A percentile compares a stretch with the other conserved stretches of the same genome.
These are phyloP conservation scores for Brachionus paranguensis DNA, from an alignment of 1,140 invertebrate species.

Conservation along the genomic window DNA sequence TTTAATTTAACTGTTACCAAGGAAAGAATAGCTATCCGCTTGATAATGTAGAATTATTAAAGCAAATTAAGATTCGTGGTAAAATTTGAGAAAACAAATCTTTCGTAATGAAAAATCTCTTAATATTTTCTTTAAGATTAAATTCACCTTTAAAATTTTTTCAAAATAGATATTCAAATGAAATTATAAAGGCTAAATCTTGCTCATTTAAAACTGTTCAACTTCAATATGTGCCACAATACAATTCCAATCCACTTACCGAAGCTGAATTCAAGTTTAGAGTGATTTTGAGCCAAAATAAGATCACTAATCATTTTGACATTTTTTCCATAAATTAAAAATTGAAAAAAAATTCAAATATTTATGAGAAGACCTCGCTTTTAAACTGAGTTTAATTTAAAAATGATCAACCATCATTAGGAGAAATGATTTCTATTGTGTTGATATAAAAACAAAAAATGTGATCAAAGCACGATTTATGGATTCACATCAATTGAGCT, in stretches of 20 bases:
- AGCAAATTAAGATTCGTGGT: neutral
- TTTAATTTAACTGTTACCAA: neutral
- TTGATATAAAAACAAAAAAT: neutral
- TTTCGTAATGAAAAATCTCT: neutral
- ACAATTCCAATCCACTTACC: neutral
- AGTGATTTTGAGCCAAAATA: neutral
- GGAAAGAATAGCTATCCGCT: neutral
- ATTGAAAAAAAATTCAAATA: neutral
- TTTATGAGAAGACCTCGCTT: neutral
- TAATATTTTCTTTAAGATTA: neutral
- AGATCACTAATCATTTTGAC: neutral
- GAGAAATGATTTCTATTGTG: neutral
- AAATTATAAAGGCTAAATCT: neutral
- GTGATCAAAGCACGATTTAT: neutral
- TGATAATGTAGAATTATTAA: neutral
- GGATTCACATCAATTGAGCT: neutral
- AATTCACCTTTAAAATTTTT: neutral
- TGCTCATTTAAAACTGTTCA: neutral
- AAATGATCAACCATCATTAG: neutral
- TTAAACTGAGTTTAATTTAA: neutral
- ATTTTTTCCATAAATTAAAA: neutral
- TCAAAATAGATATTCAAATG: neutral
- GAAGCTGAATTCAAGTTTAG: neutral
- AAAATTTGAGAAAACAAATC: neutral
- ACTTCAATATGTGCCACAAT: neutral